phyloP scores from a whole-genome alignment of 2,888 invertebrate genomes.

The Melanchra persicariae region DNA sequence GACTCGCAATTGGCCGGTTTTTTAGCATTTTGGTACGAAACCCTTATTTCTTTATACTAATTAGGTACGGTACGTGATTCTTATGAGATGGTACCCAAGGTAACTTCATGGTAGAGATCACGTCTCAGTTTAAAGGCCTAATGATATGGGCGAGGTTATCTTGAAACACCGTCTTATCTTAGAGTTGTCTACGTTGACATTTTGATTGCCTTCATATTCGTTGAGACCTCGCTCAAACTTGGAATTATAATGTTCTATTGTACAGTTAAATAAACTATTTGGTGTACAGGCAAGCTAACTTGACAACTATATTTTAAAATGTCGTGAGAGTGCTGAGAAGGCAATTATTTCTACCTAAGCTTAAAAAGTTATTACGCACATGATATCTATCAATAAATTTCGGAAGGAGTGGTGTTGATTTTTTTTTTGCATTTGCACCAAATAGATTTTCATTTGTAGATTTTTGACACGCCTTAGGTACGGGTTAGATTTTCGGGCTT shows the following conservation, averaged over 20 bases:
- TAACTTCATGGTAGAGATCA: conserved; percentile 17
- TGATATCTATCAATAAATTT: not conserved
- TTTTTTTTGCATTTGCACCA: not conserved
- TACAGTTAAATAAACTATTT: not conserved
- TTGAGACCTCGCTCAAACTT: conserved; percentile 11
- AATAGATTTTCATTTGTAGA: not conserved
- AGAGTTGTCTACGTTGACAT: conserved; percentile 17
- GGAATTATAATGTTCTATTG: not conserved
- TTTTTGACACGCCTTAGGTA: too few species aligned
- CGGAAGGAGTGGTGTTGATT: too few species aligned
- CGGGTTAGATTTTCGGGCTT: too few species aligned
- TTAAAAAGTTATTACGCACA: not conserved
- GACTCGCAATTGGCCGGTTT: too few species aligned
- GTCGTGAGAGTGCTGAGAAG: not conserved
- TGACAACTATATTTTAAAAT: not conserved
- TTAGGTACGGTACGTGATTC: conserved; percentile 7
- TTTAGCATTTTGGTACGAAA: not conserved
- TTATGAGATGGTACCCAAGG: conserved; percentile 3
- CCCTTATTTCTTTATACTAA: not conserved
- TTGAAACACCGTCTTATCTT: conserved; percentile 27
- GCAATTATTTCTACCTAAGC: not conserved
- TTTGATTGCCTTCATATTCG: conserved; percentile 20
- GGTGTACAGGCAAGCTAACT: not conserved
- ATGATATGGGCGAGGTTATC: conserved; percentile 36
- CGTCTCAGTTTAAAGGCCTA: conserved; percentile 46